These are phyloP conservation scores for Symphodus melops DNA, from an alignment of 2,113 vertebrate species.

Conservation along the genomic window DNA sequence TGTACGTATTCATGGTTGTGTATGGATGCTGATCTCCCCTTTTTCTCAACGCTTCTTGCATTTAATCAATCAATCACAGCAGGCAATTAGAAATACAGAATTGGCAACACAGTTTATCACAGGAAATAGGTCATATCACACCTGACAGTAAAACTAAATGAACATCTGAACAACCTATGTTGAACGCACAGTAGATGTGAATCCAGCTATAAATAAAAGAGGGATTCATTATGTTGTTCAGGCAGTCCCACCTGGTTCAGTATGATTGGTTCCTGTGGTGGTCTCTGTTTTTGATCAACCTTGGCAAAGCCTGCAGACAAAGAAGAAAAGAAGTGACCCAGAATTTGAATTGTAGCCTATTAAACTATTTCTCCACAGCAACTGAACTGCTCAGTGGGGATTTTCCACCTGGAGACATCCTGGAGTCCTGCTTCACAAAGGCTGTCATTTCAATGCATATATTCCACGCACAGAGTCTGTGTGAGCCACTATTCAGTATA, in stretches of 20 bases:
- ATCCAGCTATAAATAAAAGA: background rate
- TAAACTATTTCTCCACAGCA: slow-evolving; percentile 44
- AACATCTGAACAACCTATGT: background rate
- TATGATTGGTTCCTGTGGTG: slow-evolving; percentile 19
- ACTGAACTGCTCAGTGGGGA: slow-evolving; percentile 33
- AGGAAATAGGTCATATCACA: no score
- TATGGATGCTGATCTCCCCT: no score
- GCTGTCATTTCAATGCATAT: slow-evolving; percentile 48
- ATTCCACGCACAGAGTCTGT: slow-evolving; percentile 23
- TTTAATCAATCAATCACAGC: no score
- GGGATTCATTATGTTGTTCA: slow-evolving; percentile 13
- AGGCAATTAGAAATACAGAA: no score
- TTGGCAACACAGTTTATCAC: no score
- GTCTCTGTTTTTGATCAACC: slow-evolving; percentile 26
- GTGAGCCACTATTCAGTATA: slow-evolving; percentile 19
- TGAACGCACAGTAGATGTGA: background rate
- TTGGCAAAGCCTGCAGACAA: slow-evolving; percentile 14
- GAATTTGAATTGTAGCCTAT: slow-evolving; percentile 59
- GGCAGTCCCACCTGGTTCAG: background rate
- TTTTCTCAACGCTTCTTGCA: no score
- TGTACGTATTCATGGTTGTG: no score
- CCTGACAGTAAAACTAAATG: background rate
- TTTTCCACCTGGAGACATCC: slow-evolving; percentile 48
- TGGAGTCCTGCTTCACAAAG: slow-evolving; percentile 41
- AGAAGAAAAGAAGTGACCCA: slow-evolving; percentile 44